Evolutionary conservation across 2,113 vertebrate genomes (phyloP), one percentile per base, ranked within the genome.

Genomic region (Oreochromis niloticus): DNA sequence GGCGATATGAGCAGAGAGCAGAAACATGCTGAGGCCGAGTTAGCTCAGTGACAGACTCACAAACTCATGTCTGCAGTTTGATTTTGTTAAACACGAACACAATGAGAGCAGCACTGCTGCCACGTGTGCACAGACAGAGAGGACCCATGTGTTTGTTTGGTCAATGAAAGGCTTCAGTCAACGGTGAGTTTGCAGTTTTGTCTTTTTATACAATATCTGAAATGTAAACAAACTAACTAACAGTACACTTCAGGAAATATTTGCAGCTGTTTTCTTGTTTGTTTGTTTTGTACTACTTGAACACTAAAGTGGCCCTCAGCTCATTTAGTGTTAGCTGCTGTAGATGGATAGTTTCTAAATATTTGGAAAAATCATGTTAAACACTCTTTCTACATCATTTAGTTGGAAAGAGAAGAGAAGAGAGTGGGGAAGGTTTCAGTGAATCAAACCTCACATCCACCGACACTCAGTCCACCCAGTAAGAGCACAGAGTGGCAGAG

Each of bases 1-100:
- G 30, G 16, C 6, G 17, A 36, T 0, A 36, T 12, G 61, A 39
- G 2, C 32, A n/a, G 61, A 66, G 6, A 39, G 34, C 17, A n/a
- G 32, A 0, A n/a, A 66, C 32, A n/a, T 0, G 19, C 61, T 66
- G 17, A 1, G 0, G 32, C 32, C 36, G 59, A n/a, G 34, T 13
- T 57, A 3, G 50, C 1, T 22, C 10, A 36, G 61, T 4, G 61
- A 66, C 17, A 66, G 32, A 36, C 2, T 66, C 61, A 66, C 32
- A 36, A 2, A 66, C 61, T 66, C 1, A 0, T 7, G 61, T 39
- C 61, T 66, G 61, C 32, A 66, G 17, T 66, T 36, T n/a, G 27
- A 2, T 1, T n/a, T n/a, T 12, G 61, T 66, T 7, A 7, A 36
- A 66, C 9, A 61, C 30, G 0, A 9, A 32, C 57, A 34, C 27